phyloP scores from a whole-genome alignment of 2,797 vertebrate species.

The Chaunax sp. region DNA sequence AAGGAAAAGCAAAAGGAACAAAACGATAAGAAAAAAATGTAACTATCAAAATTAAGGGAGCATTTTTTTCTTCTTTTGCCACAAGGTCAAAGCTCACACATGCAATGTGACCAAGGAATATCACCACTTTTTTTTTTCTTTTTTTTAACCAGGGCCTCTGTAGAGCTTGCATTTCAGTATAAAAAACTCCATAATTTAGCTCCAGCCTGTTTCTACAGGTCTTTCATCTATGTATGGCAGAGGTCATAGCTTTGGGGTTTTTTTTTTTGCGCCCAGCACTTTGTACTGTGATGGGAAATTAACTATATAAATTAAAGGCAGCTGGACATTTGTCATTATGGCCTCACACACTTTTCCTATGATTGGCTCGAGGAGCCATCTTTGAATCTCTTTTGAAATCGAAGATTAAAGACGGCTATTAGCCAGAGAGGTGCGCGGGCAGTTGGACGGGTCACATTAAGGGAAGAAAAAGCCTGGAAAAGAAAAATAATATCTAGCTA shows the following conservation, averaged over 20 bases:
- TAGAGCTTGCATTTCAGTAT: slow-evolving; percentile 12
- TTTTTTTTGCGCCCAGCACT: slow-evolving; percentile 22
- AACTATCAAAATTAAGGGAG: not conserved
- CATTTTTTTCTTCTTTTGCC: slow-evolving; percentile 15
- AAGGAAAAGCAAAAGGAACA: not conserved
- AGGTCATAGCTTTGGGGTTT: slow-evolving; percentile 34
- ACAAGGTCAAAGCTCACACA: slow-evolving; percentile 18
- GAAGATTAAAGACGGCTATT: slow-evolving; percentile 19
- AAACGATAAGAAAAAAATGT: not conserved
- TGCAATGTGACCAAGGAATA: slow-evolving; percentile 7
- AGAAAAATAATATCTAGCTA: too few species aligned
- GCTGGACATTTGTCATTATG: slow-evolving; percentile 15
- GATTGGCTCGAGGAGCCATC: slow-evolving; percentile 18
- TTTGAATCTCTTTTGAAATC: slow-evolving; percentile 32
- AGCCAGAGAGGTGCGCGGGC: not conserved
- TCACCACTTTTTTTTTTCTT: slow-evolving; percentile 1
- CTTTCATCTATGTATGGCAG: slow-evolving; percentile 25
- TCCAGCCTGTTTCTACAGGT: not conserved
- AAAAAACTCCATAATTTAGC: slow-evolving; percentile 13
- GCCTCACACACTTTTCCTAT: not conserved
- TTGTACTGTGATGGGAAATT: slow-evolving; percentile 24
- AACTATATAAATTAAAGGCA: slow-evolving; percentile 25
- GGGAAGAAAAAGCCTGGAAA: not conserved
- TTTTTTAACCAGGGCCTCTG: slow-evolving; percentile 18
- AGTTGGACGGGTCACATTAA: too few species aligned